These are phyloP conservation scores for Clytia hemisphaerica DNA, from an alignment of 30 jellyfish, hydroid and myxozoan species.

Conservation along the genomic window DNA sequence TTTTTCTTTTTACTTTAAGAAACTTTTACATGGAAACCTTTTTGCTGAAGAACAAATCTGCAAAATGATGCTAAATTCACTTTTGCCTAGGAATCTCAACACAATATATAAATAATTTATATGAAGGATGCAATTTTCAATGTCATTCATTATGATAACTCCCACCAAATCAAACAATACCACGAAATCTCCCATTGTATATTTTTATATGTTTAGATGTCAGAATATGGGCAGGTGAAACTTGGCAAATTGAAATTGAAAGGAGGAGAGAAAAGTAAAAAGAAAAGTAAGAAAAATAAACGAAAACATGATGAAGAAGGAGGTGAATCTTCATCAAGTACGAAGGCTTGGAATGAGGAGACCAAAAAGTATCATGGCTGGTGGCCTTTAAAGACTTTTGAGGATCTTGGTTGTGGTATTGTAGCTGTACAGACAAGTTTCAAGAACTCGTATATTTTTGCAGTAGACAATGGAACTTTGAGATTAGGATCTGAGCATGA, in stretches of 20 bases:
- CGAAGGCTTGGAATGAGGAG: constrained; percentile 48
- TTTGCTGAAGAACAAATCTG: too few relatives aligned
- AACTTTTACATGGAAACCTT: too few relatives aligned
- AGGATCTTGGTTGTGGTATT: constrained; percentile 50
- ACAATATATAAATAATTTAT: too few relatives aligned
- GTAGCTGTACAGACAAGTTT: constrained; percentile 60
- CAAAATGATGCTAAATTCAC: too few relatives aligned
- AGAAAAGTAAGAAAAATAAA: constrained; percentile 20
- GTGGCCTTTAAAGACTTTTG: constrained; percentile 80
- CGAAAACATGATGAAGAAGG: not conserved
- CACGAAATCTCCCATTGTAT: too few relatives aligned
- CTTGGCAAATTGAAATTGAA: constrained; percentile 73
- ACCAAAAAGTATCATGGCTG: constrained; percentile 87
- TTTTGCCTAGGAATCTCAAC: too few relatives aligned
- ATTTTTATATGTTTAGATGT: constrained; percentile 15
- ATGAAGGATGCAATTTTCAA: too few relatives aligned
- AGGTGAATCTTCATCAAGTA: not conserved
- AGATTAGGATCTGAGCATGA: constrained; percentile 52
- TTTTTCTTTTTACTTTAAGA: too few relatives aligned
- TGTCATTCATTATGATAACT: too few relatives aligned
- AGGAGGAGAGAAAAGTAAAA: constrained; percentile 47
- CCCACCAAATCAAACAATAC: too few relatives aligned
- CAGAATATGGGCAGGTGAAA: constrained; percentile 78
- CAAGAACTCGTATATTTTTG: constrained; percentile 49
- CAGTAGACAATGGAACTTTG: constrained; percentile 73